Evolutionary conservation across 2,888 invertebrate species (phyloP).

Genomic region (Latheticus oryzae): DNA sequence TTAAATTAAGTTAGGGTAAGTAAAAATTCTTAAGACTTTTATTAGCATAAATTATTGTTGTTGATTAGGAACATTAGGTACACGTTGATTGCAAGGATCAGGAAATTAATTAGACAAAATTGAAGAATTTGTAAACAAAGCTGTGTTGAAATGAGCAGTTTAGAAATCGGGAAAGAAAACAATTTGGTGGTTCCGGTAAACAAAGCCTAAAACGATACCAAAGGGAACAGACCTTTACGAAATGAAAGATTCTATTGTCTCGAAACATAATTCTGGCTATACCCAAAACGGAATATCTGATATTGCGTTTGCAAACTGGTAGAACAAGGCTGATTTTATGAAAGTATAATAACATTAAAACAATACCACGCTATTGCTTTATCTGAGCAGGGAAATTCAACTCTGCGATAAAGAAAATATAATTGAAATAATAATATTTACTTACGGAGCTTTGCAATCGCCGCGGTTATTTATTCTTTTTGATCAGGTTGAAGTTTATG

Average conservation of each 20-base stretch:
- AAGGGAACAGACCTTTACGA: slow-evolving; percentile 49
- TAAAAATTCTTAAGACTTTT: too few species aligned
- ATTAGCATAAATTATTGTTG: too few species aligned
- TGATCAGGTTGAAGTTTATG: too few species aligned
- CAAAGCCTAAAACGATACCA: slow-evolving; percentile 47
- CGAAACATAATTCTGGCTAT: slow-evolving; percentile 48
- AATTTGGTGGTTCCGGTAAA: slow-evolving; percentile 44
- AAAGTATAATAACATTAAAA: slow-evolving; percentile 13
- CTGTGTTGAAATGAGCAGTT: slow-evolving; percentile 10
- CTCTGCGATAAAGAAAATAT: slow-evolving; percentile 39
- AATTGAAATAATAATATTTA: too few species aligned
- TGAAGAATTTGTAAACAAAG: background rate
- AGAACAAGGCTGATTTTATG: slow-evolving; percentile 4
- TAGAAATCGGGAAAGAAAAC: slow-evolving; percentile 32
- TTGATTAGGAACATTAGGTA: too few species aligned
- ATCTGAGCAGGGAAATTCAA: slow-evolving; percentile 44
- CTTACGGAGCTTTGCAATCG: too few species aligned
- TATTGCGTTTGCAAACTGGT: slow-evolving; percentile 23
- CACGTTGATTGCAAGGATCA: too few species aligned
- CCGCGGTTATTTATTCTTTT: too few species aligned
- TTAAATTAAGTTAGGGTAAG: too few species aligned
- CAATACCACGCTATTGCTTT: slow-evolving; percentile 27
- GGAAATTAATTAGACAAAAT: background rate
- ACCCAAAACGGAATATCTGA: slow-evolving; percentile 15
- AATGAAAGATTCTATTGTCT: slow-evolving; percentile 53